A percentile compares a stretch with the other conserved stretches of the same genome.
phyloP scores from a whole-genome alignment of 2,888 invertebrate species.

The Cyclophora albipunctata region DNA sequence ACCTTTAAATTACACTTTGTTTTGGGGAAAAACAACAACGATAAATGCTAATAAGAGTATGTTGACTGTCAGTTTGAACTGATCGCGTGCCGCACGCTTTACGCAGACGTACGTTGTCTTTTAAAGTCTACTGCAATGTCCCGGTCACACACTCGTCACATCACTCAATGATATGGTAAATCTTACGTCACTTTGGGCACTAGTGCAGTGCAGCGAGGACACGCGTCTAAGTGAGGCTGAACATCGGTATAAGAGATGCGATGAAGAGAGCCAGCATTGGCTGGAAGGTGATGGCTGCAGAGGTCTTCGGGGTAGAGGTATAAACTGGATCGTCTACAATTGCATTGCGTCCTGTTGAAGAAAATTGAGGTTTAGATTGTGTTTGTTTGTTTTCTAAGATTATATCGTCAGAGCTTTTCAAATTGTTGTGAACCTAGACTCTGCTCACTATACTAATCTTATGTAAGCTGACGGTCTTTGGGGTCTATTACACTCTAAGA shows the following conservation, averaged over 20 bases:
- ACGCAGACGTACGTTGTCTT: slow-evolving; percentile 24
- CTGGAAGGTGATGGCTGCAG: slow-evolving; percentile 25
- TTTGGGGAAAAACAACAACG: too few relatives aligned
- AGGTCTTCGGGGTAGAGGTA: slow-evolving; percentile 44
- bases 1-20: too few relatives aligned
- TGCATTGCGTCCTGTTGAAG: slow-evolving; percentile 19
- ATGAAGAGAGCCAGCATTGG: slow-evolving; percentile 26
- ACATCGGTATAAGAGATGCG: slow-evolving; percentile 22
- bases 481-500: too few relatives aligned
- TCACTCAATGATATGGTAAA: slow-evolving; percentile 47
- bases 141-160: slow-evolving; percentile 31
- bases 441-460: too few relatives aligned
- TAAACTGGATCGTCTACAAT: slow-evolving; percentile 37
- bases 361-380: not conserved
- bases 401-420: too few relatives aligned
- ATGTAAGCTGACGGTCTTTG: too few relatives aligned
- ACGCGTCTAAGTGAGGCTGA: slow-evolving; percentile 34
- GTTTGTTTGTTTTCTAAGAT: too few relatives aligned
- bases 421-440: too few relatives aligned
- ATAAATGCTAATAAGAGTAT: too few relatives aligned
- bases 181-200: slow-evolving; percentile 19
- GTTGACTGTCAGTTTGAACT: too few relatives aligned
- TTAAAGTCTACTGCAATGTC: slow-evolving; percentile 26
- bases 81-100: too few relatives aligned
- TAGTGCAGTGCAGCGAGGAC: not conserved